Base-by-base conservation (phyloP, 2,888 invertebrate genomes). In the Choreutis nemorana region DNA sequence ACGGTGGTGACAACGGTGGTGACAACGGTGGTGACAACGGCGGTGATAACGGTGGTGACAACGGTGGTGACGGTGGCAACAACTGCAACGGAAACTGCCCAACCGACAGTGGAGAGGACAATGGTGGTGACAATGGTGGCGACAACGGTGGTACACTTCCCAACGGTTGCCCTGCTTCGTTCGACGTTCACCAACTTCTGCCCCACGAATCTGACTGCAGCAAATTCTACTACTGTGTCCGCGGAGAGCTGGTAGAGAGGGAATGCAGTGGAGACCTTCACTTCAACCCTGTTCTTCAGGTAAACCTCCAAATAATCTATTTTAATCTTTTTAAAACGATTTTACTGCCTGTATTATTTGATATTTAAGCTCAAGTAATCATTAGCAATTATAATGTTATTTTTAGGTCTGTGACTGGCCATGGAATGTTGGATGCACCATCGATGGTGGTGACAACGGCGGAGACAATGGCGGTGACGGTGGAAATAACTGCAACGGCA, bases 171-270 rank as follows among this genome's bases (percentile, higher is more conserved):
- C 55, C 55, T 1, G 38, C 37, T 4, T 41, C 52, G 26, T 48
- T 44, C 22, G 18, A 40, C 3, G 31, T 44, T 1, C 43, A 54
- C 20, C 29, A 37, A 3, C 40, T 56, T 0, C 28, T 57, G n/a
- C 53, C 58, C 0, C 54, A 58, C 23, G 45, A 49, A 8, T 35
- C 33, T 1, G 35, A 48, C 10, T 60, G 59, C 28, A 24, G 29
- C 12, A 45, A 47, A 29, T 61, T 49, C 42, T 59, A 62, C 34
- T 44, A 51, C 26, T 64, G 62, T 34, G 39, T 38, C 3, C 41
- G 42, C 13, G 60, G 57, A 5, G 39, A 48, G n/a, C 41, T 43
- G 23, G 38, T 46, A 1, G 45, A 40, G 15, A 40, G 37, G 6
- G 26, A 37, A 1, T 58, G 57, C 28, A 27, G 38, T 1, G 14